Base-by-base conservation (phyloP, 2,797 vertebrate genomes). In the Malurus splendens region DNA sequence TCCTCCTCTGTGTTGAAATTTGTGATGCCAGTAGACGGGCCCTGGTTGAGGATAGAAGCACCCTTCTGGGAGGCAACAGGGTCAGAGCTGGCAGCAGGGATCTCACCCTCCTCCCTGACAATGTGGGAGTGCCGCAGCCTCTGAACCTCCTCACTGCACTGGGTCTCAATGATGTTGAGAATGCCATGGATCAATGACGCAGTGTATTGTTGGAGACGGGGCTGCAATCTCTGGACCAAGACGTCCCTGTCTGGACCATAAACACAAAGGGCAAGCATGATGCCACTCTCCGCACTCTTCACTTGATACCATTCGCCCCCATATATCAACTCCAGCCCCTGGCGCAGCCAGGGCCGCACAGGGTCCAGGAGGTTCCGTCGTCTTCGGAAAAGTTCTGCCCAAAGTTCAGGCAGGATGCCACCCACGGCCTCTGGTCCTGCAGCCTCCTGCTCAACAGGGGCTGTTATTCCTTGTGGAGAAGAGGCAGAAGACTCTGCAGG, bases 371-470 rank as follows among this genome's bases (percentile, higher is more conserved):
- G 85, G 38, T 50, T 74, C 56, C 4, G 56, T 32, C 12, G 48
- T 61, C 85, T 81, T 62, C 50, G 50, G 70, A 81, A 75, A 39
- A 81, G 68, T 55, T 81, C 85, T 61, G 85, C 70, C 76, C 85
- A 81, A 48, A 81, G 62, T 36, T 81, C 55, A 0, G 85, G 76
- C 28, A 67, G 36, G 62, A 87, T 87, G 36, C 70, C 62, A 50
- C 61, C 62, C 62, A 87, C 38, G 1, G 77, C 28, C 12, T 55
- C 85, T 39, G 50, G 12, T 48, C 36, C 55, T 39, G 10, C 19
- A 33, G 42, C n/a, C 7, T 74, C 42, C 42, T 68, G 50, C 32
- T 74, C 50, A 16, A 17, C 14, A 48, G 50, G 24, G 4, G 5
- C 17, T 68, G 11, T 30, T 44, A 16, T 7, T 38, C 10, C 38